Evolutionary conservation across 2,888 invertebrate genomes (phyloP), one percentile per base, ranked within the genome.

Genomic region (Spodoptera picta): DNA sequence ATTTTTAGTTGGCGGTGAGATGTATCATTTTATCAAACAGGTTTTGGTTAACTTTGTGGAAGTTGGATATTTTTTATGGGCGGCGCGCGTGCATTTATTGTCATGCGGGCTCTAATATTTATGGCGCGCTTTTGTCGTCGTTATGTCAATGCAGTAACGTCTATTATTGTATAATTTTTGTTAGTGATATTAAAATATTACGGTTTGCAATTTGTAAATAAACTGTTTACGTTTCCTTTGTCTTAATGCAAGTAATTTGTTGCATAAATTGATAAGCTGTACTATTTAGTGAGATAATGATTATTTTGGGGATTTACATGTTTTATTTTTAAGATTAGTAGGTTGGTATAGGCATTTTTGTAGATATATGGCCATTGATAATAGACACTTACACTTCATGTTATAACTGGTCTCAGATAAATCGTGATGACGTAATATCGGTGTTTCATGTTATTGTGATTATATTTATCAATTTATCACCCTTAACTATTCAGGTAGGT

Each of bases 1-100:
- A 76, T 73, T 66, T 69, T 63, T 69, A 71, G 63, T 36, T 57
- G 59, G 51, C 56, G 59, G 68, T 57, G 53, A 56, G 50, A 60
- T 58, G 45, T 60, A 48, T 46, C 27, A 41, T 57, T 65, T 14
- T 46, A 49, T 36, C 44, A 49, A 69, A 55, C 63, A 7, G 53
- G 59, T 52, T 58, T 69, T 5, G 24, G 55, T 36, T 5, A 47
- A 42, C 23, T 49, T 19, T 49, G 41, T 60, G 45, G 23, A 11
- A 43, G 53, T 24, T 47, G n/a, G n/a, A 24, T 44, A 7, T 24
- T 54, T 42, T 73, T 53, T 73, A 56, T 12, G 47, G 3, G 7
- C 0, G 43, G 52, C 12, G 53, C 31, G 60, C 49, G 47, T 70
- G 65, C 48, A 24, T 0, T 59, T 51, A 36, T 23, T 46, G 31